These are phyloP conservation scores for Montipora capricornis DNA, from an alignment of 64 coral and sea anemone genomes.

Conservation along the genomic window DNA sequence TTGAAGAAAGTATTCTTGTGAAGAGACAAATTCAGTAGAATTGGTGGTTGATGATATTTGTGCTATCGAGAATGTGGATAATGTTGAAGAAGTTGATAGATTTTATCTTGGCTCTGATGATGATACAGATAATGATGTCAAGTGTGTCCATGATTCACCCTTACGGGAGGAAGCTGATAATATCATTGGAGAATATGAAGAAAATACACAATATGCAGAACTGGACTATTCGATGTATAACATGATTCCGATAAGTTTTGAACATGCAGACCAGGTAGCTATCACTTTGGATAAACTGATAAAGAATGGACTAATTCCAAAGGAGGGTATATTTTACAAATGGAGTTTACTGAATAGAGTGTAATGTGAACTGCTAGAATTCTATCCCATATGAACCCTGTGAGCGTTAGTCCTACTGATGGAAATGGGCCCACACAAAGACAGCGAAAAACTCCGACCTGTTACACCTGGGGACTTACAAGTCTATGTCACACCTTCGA, in stretches of 20 bases:
- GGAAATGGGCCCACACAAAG: no score
- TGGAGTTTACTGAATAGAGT: constrained; percentile 25
- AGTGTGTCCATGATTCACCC: constrained; percentile 27
- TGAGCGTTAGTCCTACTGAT: no score
- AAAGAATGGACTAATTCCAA: constrained; percentile 44
- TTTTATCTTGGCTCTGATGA: constrained; percentile 60
- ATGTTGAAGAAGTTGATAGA: constrained; percentile 57
- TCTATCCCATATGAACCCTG: no score
- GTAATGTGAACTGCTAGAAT: neutral
- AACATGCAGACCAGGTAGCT: constrained; percentile 29
- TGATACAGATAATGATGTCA: constrained; percentile 42
- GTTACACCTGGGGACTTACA: no score
- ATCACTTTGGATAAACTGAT: constrained; percentile 30
- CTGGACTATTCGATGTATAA: constrained; percentile 50
- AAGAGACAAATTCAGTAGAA: constrained; percentile 22
- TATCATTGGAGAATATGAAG: constrained; percentile 36
- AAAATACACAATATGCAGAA: constrained; percentile 32
- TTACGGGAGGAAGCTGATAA: constrained; percentile 24
- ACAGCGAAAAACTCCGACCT: neutral
- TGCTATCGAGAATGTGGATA: constrained; percentile 29
- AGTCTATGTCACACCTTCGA: neutral
- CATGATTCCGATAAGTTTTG: constrained; percentile 49
- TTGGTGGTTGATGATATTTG: constrained; percentile 42
- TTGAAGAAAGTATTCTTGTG: constrained; percentile 27
- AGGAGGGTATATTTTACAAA: constrained; percentile 52